phyloP scores from a whole-genome alignment of 2,888 invertebrate species.

The Maniola hyperantus region DNA sequence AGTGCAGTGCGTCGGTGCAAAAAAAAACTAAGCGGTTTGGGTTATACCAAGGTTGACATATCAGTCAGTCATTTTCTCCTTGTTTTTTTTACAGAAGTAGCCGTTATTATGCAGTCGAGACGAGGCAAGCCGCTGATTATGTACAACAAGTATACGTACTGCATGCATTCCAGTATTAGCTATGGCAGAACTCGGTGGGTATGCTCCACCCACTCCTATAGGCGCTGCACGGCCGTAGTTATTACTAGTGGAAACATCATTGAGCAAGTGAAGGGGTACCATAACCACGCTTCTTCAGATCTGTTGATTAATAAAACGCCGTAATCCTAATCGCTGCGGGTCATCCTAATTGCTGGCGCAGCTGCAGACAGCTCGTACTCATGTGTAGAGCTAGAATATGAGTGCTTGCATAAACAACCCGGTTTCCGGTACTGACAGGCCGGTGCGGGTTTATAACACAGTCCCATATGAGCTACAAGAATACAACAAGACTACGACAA shows the following conservation, averaged over 20 bases:
- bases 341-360: background rate
- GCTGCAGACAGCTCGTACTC: too few species aligned
- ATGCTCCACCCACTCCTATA: conserved; percentile 74
- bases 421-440: too few species aligned
- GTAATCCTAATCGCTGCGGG: background rate
- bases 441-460: too few species aligned
- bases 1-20: too few species aligned
- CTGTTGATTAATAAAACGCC: conserved; percentile 56
- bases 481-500: too few species aligned
- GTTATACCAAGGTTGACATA: too few species aligned
- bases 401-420: too few species aligned
- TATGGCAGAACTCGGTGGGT: conserved; percentile 69
- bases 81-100: background rate
- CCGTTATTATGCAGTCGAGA: conserved; percentile 50
- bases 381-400: too few species aligned
- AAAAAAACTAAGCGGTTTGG: too few species aligned
- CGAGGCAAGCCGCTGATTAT: conserved; percentile 40
- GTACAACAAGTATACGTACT: conserved; percentile 69
- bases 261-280: conserved; percentile 64
- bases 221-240: conserved; percentile 72
- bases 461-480: too few species aligned
- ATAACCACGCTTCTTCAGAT: conserved; percentile 71
- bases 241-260: conserved; percentile 66
- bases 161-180: conserved; percentile 60
- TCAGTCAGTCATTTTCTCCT: too few species aligned